Conservation (phyloP, 1,140 invertebrate genomes). For the Anthonomus grandis region DNA sequence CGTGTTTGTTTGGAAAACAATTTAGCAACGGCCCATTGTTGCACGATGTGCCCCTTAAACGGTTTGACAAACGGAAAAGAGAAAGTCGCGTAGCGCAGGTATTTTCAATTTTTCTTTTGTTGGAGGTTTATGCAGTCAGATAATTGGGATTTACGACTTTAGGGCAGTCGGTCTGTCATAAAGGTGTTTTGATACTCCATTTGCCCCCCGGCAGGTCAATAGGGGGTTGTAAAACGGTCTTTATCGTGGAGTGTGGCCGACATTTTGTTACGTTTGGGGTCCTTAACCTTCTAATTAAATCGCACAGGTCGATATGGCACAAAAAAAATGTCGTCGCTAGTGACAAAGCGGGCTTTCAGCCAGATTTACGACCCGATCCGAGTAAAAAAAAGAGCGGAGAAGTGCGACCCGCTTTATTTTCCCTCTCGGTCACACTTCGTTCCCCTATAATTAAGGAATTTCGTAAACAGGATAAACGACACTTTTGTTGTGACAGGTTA, state of each 20-base stretch:
- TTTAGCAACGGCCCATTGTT: not conserved
- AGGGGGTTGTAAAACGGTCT: too few species aligned
- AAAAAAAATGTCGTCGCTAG: not conserved
- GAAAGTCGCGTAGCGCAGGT: constrained; percentile 1
- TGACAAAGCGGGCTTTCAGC: not conserved
- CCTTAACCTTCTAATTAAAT: too few species aligned
- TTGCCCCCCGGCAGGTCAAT: too few species aligned
- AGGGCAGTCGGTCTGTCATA: too few species aligned
- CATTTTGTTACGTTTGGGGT: too few species aligned
- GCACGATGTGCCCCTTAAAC: constrained; percentile 2
- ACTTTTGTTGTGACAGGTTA: constrained; percentile 8
- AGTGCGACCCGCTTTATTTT: not conserved
- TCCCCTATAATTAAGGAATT: not conserved
- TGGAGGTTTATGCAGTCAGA: too few species aligned
- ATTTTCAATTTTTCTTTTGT: not conserved
- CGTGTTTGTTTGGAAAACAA: constrained; percentile 10
- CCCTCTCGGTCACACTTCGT: not conserved
- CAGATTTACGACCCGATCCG: not conserved
- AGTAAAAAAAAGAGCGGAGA: not conserved
- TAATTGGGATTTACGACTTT: too few species aligned
- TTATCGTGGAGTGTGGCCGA: too few species aligned
- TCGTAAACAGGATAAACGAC: not conserved
- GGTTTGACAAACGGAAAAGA: constrained; percentile 3
- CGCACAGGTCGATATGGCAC: too few species aligned
- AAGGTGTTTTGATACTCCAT: too few species aligned